Percentiles rank a stretch among this genome's conserved stretches.
Evolutionary conservation across 2,888 invertebrate species (phyloP).

Genomic region (Diplolepis rosae): DNA sequence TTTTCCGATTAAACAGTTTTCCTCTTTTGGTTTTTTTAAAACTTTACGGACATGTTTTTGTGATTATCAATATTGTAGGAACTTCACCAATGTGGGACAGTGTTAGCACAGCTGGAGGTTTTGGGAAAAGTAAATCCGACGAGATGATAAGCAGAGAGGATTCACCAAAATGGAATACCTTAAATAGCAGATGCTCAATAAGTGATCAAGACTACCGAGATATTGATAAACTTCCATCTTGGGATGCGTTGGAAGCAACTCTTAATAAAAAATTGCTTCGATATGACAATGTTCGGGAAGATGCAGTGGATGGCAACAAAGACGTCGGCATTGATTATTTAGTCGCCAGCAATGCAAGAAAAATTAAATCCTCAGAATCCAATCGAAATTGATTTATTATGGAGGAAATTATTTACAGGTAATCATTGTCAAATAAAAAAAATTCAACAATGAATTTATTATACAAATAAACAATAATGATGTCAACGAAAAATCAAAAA

Average conservation of each 20-base stretch:
- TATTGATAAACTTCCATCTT: constrained; percentile 59
- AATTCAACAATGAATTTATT: too few species aligned
- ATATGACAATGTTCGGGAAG: constrained; percentile 52
- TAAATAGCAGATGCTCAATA: constrained; percentile 46
- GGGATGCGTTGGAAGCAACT: constrained; percentile 63
- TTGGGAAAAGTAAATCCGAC: constrained; percentile 53
- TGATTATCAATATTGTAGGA: constrained; percentile 47
- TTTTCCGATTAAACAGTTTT: too few species aligned
- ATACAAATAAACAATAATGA: too few species aligned
- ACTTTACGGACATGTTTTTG: too few species aligned
- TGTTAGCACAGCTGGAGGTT: constrained; percentile 55
- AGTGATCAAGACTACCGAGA: constrained; percentile 49
- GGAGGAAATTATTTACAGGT: too few species aligned
- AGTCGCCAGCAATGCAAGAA: constrained; percentile 45
- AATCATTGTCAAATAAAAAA: too few species aligned
- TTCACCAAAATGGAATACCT: constrained; percentile 57
- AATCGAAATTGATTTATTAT: background rate
- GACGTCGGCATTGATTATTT: constrained; percentile 52
- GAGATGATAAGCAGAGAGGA: constrained; percentile 63
- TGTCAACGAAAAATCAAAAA: too few species aligned
- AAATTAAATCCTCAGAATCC: constrained; percentile 29
- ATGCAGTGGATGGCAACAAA: constrained; percentile 46
- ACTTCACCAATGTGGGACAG: constrained; percentile 59
- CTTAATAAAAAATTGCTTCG: constrained; percentile 61
- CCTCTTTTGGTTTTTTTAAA: too few species aligned